Base-by-base conservation (phyloP, 2,113 vertebrate genomes). In the Thunnus thynnus region DNA sequence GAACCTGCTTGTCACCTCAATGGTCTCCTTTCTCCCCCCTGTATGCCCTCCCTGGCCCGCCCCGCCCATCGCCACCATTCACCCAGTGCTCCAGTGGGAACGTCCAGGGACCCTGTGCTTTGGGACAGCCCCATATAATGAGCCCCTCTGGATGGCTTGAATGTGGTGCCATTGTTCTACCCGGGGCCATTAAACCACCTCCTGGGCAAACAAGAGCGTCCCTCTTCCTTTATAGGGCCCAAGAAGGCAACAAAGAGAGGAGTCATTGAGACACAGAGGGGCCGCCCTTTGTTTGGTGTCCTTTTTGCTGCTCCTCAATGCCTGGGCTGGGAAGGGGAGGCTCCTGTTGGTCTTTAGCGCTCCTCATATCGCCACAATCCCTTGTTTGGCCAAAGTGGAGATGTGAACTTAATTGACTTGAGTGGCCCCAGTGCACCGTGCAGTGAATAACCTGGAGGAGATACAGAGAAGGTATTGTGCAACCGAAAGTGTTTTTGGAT, bases 361-460 rank as follows among this genome's bases (percentile, higher is more conserved):
- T 93, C 94, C 96, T 92, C 96, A 90, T 94, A 96, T 96, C 85
- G 91, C 93, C 84, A 91, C 91, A 92, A 93, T 94, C 96, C 95
- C 96, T 97, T 97, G 96, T 98, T 97, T 97, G 96, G 97, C 96
- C 95, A 96, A 92, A 96, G 96, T 94, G 95, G 97, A 98, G 97
- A 98, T 97, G 96, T 97, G 97, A 98, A 97, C 97, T 99, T 99
- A 98, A 99, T 98, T 97, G 97, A 98, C 97, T 98, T 90, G 95
- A 96, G 94, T 96, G 93, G 96, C 95, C 95, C 86, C 93, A 86
- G 90, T 90, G 90, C 90, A 85, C 84, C 77, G 51, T 71, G 85
- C 65, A 83, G 87, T 90, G 90, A 93, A 91, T 91, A 93, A 93
- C 90, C 75, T 83, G 86, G 71, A 87, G 73, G 89, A 89, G 54